Conservation (phyloP, 64 coral and sea anemone species). For the Anthopleura sola region DNA sequence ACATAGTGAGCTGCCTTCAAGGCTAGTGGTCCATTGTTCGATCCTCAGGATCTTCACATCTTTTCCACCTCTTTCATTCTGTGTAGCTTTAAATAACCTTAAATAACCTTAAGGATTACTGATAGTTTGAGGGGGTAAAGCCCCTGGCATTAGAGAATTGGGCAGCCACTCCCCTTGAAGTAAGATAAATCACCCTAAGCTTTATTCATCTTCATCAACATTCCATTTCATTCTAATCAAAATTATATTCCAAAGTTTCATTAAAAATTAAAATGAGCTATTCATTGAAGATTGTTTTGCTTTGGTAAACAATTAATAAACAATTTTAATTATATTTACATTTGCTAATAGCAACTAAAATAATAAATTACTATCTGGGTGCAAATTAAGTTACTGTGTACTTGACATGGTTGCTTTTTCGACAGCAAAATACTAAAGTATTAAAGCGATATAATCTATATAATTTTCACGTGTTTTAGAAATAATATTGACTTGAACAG, state of each 20-base stretch:
- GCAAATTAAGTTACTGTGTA: background rate
- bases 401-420: background rate
- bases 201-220: too few relatives aligned
- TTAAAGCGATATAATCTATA: background rate
- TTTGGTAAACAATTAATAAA: constrained; percentile 20
- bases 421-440: background rate
- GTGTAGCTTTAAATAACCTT: too few relatives aligned
- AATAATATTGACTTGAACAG: background rate
- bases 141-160: too few relatives aligned
- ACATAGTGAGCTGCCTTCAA: too few relatives aligned
- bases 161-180: too few relatives aligned
- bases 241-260: background rate
- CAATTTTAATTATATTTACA: constrained; percentile 40
- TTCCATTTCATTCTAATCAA: background rate
- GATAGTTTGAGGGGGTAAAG: too few relatives aligned
- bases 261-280: background rate
- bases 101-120: too few relatives aligned
- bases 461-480: background rate
- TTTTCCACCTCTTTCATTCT: too few relatives aligned
- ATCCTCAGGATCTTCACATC: too few relatives aligned
- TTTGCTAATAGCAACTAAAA: constrained; percentile 13
- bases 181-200: too few relatives aligned
- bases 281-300: background rate
- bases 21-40: too few relatives aligned
- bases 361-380: background rate